Evolutionary conservation across 2,888 invertebrate genomes (phyloP), one percentile per base, ranked within the genome.

Genomic region (Linnaemya tessellans): DNA sequence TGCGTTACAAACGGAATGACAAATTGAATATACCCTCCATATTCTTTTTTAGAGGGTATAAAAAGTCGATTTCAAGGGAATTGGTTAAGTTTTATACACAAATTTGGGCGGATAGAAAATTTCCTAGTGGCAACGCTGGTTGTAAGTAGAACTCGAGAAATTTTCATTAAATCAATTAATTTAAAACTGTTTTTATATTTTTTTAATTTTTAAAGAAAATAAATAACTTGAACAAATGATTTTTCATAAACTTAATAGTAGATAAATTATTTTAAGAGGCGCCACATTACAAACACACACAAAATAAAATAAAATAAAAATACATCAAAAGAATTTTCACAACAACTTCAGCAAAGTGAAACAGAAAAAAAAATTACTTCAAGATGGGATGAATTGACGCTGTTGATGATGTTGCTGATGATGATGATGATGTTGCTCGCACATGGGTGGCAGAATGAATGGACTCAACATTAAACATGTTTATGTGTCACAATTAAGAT

Each of bases 401-500:
- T 20, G 60, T 38, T 60, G 58, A 38, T 51, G 46, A 38, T 20
- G 60, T 38, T 60, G 58, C 30, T 60, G 58, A 60, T 20, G 41
- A 62, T 64, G 30, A 30, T 49, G 30, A 54, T 54, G 46, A 10
- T 30, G 30, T 41, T 11, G 4, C 30, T 60, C 58, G 20, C 13
- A 41, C 20, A 58, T 46, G 60, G 73, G 11, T 56, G 35, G 25
- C n/a, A 43, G 74, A 25, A 74, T 62, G 46, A 22, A 38, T 51
- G 15, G 43, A 60, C 60, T 35, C 46, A 25, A 68, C 38, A 78
- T 68, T 58, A 43, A 51, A 46, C 68, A 43, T 80, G 70, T 75
- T 68, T 68, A 75, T 74, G 77, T 84, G 84, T 84, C 84, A 84
- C 84, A 84, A 84, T 84, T 81, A 84, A 84, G 84, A 84, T 84